Percentiles rank a stretch among this genome's conserved stretches.
Conservation (phyloP, 1,140 invertebrate species). For the Ceratina australensis region DNA sequence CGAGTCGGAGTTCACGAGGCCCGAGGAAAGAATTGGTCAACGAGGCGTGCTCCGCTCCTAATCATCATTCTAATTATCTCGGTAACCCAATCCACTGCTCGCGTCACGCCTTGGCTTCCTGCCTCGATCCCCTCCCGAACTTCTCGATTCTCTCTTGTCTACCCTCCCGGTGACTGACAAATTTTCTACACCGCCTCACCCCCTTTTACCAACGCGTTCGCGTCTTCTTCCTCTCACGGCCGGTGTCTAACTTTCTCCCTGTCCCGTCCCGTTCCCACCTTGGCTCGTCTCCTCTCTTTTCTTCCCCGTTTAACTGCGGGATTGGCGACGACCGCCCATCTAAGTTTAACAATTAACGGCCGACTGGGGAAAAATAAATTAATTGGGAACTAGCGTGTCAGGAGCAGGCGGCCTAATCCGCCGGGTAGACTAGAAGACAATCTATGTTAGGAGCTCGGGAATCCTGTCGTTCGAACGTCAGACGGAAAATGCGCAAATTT, state of each 20-base stretch:
- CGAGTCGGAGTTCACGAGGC: not conserved
- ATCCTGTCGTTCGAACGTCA: too few species aligned
- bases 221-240: not conserved
- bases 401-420: slow-evolving; percentile 61
- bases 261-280: slow-evolving; percentile 30
- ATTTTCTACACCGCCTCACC: slow-evolving; percentile 13
- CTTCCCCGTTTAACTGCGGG: slow-evolving; percentile 53
- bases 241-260: not conserved
- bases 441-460: too few species aligned
- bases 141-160: slow-evolving; percentile 50
- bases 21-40: slow-evolving; percentile 72
- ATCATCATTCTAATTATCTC: slow-evolving; percentile 78
- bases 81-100: slow-evolving; percentile 73
- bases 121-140: slow-evolving; percentile 52
- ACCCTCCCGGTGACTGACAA: slow-evolving; percentile 41
- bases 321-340: slow-evolving; percentile 71
- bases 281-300: slow-evolving; percentile 37
- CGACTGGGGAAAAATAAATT: slow-evolving; percentile 73
- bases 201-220: slow-evolving; percentile 2
- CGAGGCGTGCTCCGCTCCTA: slow-evolving; percentile 73
- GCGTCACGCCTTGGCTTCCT: slow-evolving; percentile 70
- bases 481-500: too few species aligned
- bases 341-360: slow-evolving; percentile 78
- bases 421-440: not conserved
- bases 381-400: slow-evolving; percentile 66